phyloP scores from a whole-genome alignment of 2,113 vertebrate species.

The Ctenodactylus gundi region DNA sequence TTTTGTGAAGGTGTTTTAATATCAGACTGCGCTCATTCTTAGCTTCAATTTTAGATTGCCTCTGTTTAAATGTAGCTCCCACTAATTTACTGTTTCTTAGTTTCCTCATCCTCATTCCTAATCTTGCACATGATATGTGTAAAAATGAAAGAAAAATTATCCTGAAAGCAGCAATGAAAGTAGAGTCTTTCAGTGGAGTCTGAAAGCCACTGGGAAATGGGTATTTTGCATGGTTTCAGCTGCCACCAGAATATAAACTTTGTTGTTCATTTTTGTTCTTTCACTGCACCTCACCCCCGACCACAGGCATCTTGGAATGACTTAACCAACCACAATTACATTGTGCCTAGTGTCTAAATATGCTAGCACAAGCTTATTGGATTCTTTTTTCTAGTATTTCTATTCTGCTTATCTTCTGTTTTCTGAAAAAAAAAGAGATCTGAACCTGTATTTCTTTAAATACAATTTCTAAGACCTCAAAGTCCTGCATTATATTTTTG shows the following conservation, averaged over 20 bases:
- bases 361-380: background rate
- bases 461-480: background rate
- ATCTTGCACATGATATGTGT: slow-evolving; percentile 13
- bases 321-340: background rate
- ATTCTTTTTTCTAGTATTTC: background rate
- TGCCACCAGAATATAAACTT: background rate
- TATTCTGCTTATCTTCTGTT: background rate
- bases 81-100: background rate
- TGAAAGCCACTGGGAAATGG: background rate
- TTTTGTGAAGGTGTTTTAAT: background rate
- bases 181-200: background rate
- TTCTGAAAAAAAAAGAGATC: background rate
- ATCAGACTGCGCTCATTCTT: background rate
- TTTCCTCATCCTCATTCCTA: background rate
- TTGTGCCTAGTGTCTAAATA: too few relatives aligned
- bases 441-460: background rate
- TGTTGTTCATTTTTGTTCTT: background rate
- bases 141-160: background rate
- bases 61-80: too few relatives aligned
- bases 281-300: too few relatives aligned
- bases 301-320: background rate
- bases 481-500: background rate
- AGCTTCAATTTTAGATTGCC: background rate
- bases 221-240: background rate
- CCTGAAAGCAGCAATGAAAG: background rate